Base-by-base conservation (phyloP, 2,888 invertebrate species). In the Cephus runcator region DNA sequence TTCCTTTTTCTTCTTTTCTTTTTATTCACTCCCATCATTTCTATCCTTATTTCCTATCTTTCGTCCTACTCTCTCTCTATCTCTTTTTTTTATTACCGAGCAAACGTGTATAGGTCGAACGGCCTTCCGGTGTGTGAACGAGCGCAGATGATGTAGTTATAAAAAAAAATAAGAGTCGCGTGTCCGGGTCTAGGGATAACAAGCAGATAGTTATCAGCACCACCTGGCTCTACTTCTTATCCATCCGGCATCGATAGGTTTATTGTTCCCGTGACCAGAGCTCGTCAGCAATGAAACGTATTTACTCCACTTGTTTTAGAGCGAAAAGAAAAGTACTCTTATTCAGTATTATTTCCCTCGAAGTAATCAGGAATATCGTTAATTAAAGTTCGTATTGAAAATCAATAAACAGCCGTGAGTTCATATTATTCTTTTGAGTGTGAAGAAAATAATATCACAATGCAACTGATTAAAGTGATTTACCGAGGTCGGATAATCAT, bases 221-320 rank as follows among this genome's bases (percentile, higher is more conserved):
- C 77, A 77, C 69, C 77, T 75, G 77, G 74, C 77, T 74, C 15
- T 75, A 71, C 35, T 34, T 69, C 77, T 77, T 77, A 77, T 77
- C 77, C 69, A 69, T 75, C 69, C 69, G 75, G 34, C 75, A 75
- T 77, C 77, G 77, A 75, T 77, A 75, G 69, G 36, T 75, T 75
- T 77, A 77, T 77, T 75, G 69, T 33, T 30, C 74, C 15, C 36
- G 15, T 73, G 76, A 35, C 68, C 77, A n/a, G 12, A 23, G 30
- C 33, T 15, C 23, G 31, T 35, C 31, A 69, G 34, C 31, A 74
- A 73, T 77, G 74, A 23, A 33, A n/a, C 15, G 69, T 77, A 15
- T 73, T 69, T 15, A 9, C 36, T 36, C 31, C 36, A 36, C 34
- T 34, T 12, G 69, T 69, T 74, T 33, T 34, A 11, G 30, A 31